A percentile compares a stretch with the other conserved stretches of the same genome.
Evolutionary conservation across 2,113 vertebrate species (phyloP).

Genomic region (Alces alces): DNA sequence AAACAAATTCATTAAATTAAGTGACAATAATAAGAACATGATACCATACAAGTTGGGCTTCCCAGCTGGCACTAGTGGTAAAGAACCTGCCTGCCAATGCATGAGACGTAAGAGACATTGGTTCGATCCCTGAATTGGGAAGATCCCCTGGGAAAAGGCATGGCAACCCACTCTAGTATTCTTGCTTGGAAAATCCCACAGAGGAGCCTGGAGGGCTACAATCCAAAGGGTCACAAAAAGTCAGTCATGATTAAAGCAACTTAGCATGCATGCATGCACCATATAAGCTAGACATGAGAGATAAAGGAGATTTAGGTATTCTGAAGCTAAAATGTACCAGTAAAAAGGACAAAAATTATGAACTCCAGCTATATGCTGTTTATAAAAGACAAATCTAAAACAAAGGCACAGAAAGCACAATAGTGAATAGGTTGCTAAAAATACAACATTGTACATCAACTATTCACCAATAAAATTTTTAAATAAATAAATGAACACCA

Average conservation of each 20-base stretch:
- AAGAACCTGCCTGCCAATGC: neutral
- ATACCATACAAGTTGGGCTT: neutral
- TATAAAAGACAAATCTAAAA: neutral
- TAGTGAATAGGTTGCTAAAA: neutral
- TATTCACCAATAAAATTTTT: neutral
- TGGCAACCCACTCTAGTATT: neutral
- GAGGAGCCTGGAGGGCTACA: neutral
- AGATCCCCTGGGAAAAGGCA: neutral
- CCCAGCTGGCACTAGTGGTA: neutral
- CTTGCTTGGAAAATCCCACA: neutral
- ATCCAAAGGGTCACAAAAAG: neutral
- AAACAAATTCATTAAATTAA: neutral
- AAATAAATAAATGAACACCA: neutral
- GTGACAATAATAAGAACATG: neutral
- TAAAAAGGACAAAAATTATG: neutral
- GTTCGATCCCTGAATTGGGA: neutral
- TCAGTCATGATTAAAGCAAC: neutral
- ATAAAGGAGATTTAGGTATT: neutral
- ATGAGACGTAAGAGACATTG: neutral
- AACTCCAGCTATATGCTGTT: neutral
- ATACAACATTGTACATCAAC: neutral
- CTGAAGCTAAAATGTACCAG: neutral
- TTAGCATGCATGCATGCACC: neutral
- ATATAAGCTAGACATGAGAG: neutral
- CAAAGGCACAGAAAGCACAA: neutral